phyloP scores from a whole-genome alignment of 2,888 invertebrate species.

The Leptopilina myrica region DNA sequence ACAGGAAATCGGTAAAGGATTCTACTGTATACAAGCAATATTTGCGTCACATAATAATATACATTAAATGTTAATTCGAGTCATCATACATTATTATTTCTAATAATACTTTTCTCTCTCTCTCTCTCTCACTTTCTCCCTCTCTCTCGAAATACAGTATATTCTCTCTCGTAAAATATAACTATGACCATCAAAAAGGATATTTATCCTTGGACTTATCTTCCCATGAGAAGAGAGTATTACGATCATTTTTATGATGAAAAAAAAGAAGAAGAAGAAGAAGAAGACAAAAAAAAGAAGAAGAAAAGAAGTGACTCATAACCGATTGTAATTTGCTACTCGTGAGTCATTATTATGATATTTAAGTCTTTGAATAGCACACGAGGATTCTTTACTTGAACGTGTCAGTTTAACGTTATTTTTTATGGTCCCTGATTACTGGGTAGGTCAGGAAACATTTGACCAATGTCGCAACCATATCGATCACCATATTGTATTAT shows the following conservation, averaged over 20 bases:
- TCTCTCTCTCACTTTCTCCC: too few species aligned
- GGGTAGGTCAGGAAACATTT: conserved; percentile 59
- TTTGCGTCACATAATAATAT: background rate
- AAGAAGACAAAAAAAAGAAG: too few species aligned
- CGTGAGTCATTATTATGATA: conserved; percentile 30
- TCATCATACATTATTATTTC: conserved; percentile 4
- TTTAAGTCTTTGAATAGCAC: conserved; percentile 11
- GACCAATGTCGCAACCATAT: conserved; percentile 16
- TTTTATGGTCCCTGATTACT: conserved; percentile 70
- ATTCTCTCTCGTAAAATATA: conserved; percentile 2
- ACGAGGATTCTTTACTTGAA: conserved; percentile 44
- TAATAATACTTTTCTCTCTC: background rate
- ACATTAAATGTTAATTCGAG: conserved; percentile 1
- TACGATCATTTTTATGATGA: conserved; percentile 28
- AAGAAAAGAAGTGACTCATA: conserved; percentile 13
- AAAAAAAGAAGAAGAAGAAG: background rate
- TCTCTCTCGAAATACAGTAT: background rate
- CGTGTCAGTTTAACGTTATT: conserved; percentile 70
- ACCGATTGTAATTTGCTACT: conserved; percentile 33
- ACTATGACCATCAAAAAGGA: conserved; percentile 20
- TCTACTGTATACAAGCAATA: background rate
- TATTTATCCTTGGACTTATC: conserved; percentile 24
- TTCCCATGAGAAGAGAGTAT: conserved; percentile 4
- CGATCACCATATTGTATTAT: background rate
- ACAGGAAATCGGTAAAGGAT: background rate